A percentile compares a stretch with the other conserved stretches of the same genome.
Evolutionary conservation across 2,888 invertebrate species (phyloP).

Genomic region (Nomada ruficornis): DNA sequence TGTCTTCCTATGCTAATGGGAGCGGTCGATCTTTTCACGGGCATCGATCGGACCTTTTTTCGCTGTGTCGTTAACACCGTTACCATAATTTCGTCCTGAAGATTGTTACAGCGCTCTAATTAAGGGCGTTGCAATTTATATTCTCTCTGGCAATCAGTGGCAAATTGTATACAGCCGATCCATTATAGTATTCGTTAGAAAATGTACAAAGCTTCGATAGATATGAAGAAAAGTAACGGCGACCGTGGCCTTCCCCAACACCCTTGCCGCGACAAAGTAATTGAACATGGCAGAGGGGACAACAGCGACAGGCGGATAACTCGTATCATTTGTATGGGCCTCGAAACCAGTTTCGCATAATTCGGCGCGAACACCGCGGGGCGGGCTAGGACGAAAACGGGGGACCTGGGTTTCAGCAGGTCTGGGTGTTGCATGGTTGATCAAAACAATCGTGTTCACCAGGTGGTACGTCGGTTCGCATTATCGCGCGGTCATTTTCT

Average conservation of each 20-base stretch:
- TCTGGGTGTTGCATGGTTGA: neutral
- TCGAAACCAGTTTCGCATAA: slow-evolving; percentile 69
- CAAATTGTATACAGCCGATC: too few species aligned
- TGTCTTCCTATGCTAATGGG: slow-evolving; percentile 26
- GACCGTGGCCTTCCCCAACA: slow-evolving; percentile 59
- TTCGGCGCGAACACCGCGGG: slow-evolving; percentile 51
- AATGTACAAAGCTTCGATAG: too few species aligned
- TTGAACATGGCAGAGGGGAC: slow-evolving; percentile 66
- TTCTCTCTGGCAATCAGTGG: neutral
- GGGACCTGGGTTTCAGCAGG: slow-evolving; percentile 1
- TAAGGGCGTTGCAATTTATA: too few species aligned
- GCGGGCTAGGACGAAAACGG: slow-evolving; percentile 8
- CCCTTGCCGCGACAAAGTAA: slow-evolving; percentile 55
- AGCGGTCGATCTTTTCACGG: slow-evolving; percentile 6
- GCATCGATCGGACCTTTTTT: neutral
- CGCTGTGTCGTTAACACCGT: too few species aligned
- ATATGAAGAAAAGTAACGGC: too few species aligned
- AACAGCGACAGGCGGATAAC: slow-evolving; percentile 47
- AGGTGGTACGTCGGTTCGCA: slow-evolving; percentile 8
- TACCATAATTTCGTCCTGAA: neutral
- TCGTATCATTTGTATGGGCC: slow-evolving; percentile 54
- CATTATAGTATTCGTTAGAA: too few species aligned
- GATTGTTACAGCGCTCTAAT: too few species aligned
- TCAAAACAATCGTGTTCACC: slow-evolving; percentile 30
- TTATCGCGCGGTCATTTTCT: slow-evolving; percentile 18